phyloP scores from a whole-genome alignment of 2,797 vertebrate genomes.

The Furcifer pardalis region DNA sequence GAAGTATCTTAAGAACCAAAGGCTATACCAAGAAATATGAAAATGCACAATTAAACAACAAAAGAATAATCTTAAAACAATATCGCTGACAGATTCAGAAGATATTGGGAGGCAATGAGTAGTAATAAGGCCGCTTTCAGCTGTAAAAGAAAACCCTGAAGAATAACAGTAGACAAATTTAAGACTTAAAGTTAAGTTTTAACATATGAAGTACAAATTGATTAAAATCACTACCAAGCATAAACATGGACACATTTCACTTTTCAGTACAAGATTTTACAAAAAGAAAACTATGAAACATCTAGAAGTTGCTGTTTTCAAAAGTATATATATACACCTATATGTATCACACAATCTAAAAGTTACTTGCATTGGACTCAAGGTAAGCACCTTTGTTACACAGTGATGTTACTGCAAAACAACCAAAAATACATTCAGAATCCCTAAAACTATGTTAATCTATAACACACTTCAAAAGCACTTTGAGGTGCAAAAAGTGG shows the following conservation, averaged over 20 bases:
- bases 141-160: slow-evolving; percentile 54
- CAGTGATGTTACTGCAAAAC: slow-evolving; percentile 77
- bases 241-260: slow-evolving; percentile 76
- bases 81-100: background rate
- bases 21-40: slow-evolving; percentile 7
- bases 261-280: slow-evolving; percentile 70
- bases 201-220: slow-evolving; percentile 71
- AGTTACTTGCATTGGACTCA: slow-evolving; percentile 67
- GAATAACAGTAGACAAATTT: slow-evolving; percentile 68
- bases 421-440: slow-evolving; percentile 75
- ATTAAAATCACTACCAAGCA: slow-evolving; percentile 77
- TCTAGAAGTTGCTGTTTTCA: slow-evolving; percentile 67
- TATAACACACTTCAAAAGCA: slow-evolving; percentile 68
- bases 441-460: slow-evolving; percentile 67
- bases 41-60: slow-evolving; percentile 42
- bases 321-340: slow-evolving; percentile 71
- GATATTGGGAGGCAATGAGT: slow-evolving; percentile 33
- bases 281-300: slow-evolving; percentile 57
- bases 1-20: background rate
- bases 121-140: slow-evolving; percentile 31
- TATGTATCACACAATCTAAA: slow-evolving; percentile 69
- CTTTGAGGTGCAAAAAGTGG: slow-evolving; percentile 59
- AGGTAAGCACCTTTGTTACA: slow-evolving; percentile 77
- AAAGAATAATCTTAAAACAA: slow-evolving; percentile 15
- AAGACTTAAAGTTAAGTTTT: slow-evolving; percentile 64